phyloP scores from a whole-genome alignment of 2,113 vertebrate genomes.

The Tylochromis polylepis region DNA sequence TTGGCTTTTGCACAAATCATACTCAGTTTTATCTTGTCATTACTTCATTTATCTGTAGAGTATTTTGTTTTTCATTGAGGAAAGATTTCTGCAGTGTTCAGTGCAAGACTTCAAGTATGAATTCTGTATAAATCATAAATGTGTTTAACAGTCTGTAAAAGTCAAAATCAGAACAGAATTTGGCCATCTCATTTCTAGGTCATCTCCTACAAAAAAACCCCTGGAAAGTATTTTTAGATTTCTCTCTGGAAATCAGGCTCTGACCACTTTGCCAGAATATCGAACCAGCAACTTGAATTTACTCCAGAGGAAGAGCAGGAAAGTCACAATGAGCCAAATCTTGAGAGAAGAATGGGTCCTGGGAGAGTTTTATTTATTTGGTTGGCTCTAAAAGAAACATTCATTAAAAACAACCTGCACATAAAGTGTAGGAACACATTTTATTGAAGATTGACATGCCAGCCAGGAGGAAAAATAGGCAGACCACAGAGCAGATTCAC shows the following conservation, averaged over 20 bases:
- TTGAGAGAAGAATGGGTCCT: not conserved
- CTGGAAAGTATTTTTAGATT: not conserved
- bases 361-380: not conserved
- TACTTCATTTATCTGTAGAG: not conserved
- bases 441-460: too few species aligned
- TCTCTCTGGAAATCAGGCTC: not conserved
- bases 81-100: not conserved
- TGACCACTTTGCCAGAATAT: not conserved
- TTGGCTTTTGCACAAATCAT: not conserved
- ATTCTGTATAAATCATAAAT: not conserved
- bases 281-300: not conserved
- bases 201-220: not conserved
- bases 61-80: not conserved
- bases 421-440: not conserved
- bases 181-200: not conserved
- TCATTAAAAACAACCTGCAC: not conserved
- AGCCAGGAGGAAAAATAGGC: not conserved
- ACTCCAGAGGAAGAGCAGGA: not conserved
- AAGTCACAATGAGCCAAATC: not conserved
- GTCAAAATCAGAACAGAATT: not conserved
- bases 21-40: not conserved
- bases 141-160: not conserved
- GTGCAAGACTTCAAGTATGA: not conserved
- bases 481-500: accelerated
- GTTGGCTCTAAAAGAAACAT: not conserved